phyloP scores from a whole-genome alignment of 2,113 vertebrate genomes.

The Syngnathus typhle region DNA sequence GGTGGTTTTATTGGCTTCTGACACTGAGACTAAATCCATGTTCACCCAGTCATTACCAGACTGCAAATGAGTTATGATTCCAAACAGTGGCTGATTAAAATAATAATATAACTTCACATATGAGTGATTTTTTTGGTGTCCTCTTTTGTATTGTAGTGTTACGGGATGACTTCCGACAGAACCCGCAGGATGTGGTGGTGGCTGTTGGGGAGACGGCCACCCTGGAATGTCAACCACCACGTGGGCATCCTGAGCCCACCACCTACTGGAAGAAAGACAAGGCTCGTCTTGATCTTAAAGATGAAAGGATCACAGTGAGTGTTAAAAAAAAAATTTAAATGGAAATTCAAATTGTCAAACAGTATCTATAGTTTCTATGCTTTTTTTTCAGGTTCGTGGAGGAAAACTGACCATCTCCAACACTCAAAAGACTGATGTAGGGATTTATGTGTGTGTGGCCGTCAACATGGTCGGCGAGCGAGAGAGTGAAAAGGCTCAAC shows the following conservation, averaged over 20 bases:
- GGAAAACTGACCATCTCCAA: slow-evolving; percentile 91
- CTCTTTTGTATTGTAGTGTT: slow-evolving; percentile 69
- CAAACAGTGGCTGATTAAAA: not conserved
- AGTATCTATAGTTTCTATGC: not conserved
- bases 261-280: slow-evolving; percentile 95
- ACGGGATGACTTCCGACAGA: slow-evolving; percentile 89
- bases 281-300: slow-evolving; percentile 82
- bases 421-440: slow-evolving; percentile 84
- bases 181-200: slow-evolving; percentile 85
- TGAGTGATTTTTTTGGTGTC: not conserved
- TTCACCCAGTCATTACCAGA: not conserved
- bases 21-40: too few species aligned
- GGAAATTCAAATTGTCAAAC: too few species aligned
- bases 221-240: slow-evolving; percentile 87
- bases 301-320: slow-evolving; percentile 87
- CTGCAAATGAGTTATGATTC: not conserved
- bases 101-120: not conserved
- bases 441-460: slow-evolving; percentile 90
- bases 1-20: too few species aligned
- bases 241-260: slow-evolving; percentile 90
- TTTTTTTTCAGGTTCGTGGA: slow-evolving; percentile 78
- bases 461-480: slow-evolving; percentile 93
- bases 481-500: slow-evolving; percentile 89
- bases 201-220: slow-evolving; percentile 86
- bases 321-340: too few species aligned